Base-by-base conservation (phyloP, 2,888 invertebrate genomes). In the Onthophagus sagittarius region DNA sequence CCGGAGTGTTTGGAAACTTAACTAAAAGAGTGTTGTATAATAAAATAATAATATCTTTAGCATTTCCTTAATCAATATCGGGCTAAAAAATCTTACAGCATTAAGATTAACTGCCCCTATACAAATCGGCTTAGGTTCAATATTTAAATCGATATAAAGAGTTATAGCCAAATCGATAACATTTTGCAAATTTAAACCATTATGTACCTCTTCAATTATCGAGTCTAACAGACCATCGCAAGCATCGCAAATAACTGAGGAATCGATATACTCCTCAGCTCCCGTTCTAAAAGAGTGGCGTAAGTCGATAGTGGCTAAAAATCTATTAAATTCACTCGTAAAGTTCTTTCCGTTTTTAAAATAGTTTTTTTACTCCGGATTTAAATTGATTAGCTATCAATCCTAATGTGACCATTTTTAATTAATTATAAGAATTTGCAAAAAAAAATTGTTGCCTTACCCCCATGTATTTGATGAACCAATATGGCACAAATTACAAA, bases 91-190 rank as follows among this genome's bases (percentile, higher is more conserved):
- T n/a, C 87, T 84, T 85, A 92, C 92, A 83, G 88, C 81, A 80
- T 92, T 91, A 0, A 89, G 83, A 63, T 86, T 84, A 4, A 92
- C 82, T 23, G 89, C 83, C 15, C 90, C 90, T 0, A 81, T 79
- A 79, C 94, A 94, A 5, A 93, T 90, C 11, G 83, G 83, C 11
- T 86, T 82, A 2, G 86, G 86, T 79, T 90, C 88, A 6, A 93
- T 85, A 2, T 90, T 86, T 0, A 92, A 79, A 0, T 83, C 77
- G 0, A 83, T 81, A 77, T 93, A 93, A 0, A 91, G 79, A 5
- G 32, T 62, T 3, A 71, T 65, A 0, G 70, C 15, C 2, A 71
- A 14, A 6, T 65, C 67, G 15, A 15, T 39, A 13, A 69, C 11
- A 15, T 71, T 62, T 2, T 72, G 64, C 31, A 63, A 7, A 2